Conservation (phyloP, 1,140 invertebrate genomes). For the Atopsyche davidsoni region DNA sequence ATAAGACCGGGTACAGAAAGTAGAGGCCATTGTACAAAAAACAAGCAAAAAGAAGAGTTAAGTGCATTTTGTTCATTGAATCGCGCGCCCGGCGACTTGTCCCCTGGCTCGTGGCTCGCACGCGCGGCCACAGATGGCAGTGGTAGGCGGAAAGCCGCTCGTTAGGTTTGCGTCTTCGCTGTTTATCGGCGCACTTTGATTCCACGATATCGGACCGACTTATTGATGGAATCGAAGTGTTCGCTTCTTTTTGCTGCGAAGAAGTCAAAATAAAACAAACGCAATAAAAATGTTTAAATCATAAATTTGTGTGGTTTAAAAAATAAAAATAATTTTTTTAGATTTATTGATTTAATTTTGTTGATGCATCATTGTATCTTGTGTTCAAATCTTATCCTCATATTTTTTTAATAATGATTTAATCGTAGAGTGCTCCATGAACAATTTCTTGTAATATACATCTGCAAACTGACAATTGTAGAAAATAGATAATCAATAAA, state of each 20-base stretch:
- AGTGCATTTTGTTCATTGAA: constrained; percentile 16
- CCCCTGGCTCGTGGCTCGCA: constrained; percentile 1
- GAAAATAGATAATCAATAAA: no score
- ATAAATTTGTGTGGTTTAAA: neutral
- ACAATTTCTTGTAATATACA: no score
- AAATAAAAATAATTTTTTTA: neutral
- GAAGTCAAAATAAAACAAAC: neutral
- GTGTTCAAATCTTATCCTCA: no score
- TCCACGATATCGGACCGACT: no score
- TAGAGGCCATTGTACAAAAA: no score
- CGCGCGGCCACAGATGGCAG: constrained; percentile 13
- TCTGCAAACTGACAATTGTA: no score
- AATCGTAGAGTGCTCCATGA: no score
- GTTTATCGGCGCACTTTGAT: no score
- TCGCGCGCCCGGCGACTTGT: constrained; percentile 11
- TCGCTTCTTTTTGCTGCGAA: neutral
- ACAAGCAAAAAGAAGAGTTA: constrained; percentile 2
- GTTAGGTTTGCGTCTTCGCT: constrained; percentile 11
- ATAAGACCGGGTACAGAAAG: no score
- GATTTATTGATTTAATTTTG: neutral
- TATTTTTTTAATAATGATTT: no score
- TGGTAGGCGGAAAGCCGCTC: constrained; percentile 9
- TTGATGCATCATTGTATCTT: no score
- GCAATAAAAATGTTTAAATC: neutral
- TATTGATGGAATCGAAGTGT: neutral